These are phyloP conservation scores for Sapajus apella DNA, from an alignment of 2,113 vertebrate species.

Conservation along the genomic window DNA sequence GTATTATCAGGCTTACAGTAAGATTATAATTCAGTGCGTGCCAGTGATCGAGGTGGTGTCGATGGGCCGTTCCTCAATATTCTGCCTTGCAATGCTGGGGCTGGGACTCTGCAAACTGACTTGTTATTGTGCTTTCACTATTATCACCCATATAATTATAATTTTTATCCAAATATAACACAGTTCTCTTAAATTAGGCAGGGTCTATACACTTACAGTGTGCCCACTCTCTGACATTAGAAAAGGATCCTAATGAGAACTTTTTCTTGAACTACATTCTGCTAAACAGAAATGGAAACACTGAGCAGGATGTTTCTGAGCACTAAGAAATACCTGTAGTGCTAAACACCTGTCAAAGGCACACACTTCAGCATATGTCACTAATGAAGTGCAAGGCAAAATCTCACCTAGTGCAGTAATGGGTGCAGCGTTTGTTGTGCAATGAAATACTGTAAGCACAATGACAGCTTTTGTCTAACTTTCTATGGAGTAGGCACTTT, in stretches of 20 bases:
- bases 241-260: neutral
- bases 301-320: neutral
- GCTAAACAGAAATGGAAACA: neutral
- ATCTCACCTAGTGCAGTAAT: neutral
- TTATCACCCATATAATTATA: neutral
- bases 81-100: neutral
- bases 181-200: neutral
- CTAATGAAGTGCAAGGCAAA: too few relatives aligned
- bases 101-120: neutral
- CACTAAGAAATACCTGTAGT: rapidly evolving
- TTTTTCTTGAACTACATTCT: neutral
- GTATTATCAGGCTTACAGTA: neutral
- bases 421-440: too few relatives aligned
- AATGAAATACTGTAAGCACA: neutral
- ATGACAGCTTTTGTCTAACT: neutral
- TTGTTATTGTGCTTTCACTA: neutral
- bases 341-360: too few relatives aligned
- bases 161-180: neutral
- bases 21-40: neutral
- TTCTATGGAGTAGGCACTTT: neutral
- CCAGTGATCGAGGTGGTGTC: neutral
- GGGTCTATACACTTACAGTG: neutral
- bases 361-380: neutral
- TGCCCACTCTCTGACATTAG: neutral
- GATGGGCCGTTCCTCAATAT: neutral